Conservation (phyloP, 2,797 vertebrate species). For the Acanthurus tractus region DNA sequence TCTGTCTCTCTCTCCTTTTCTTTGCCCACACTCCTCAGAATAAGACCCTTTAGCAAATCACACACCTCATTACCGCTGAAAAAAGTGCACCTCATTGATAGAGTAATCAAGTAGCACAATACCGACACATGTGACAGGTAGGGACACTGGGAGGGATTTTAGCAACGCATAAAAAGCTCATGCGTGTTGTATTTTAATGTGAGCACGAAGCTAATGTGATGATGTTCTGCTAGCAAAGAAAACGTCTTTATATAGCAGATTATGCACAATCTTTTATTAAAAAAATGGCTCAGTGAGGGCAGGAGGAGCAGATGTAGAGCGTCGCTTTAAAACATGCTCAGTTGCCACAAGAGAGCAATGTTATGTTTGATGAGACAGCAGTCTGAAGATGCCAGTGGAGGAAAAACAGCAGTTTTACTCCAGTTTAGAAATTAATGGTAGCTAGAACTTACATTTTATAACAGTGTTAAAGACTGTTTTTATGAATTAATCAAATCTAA, state of each 20-base stretch:
- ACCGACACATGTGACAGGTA: conserved; percentile 6
- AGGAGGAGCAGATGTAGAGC: not conserved
- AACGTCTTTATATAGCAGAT: not conserved
- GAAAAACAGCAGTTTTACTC: conserved; percentile 4
- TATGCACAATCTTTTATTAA: not conserved
- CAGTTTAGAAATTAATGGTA: not conserved
- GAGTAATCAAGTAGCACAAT: conserved; percentile 13
- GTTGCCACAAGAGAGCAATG: not conserved
- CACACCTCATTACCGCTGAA: conserved; percentile 37
- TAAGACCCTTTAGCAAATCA: conserved; percentile 1
- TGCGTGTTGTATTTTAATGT: not conserved
- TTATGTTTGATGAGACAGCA: not conserved
- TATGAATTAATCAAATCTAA: not conserved
- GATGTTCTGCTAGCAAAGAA: not conserved
- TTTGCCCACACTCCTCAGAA: not conserved
- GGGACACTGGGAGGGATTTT: not conserved
- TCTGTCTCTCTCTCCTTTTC: conserved; percentile 7
- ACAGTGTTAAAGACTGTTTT: not conserved
- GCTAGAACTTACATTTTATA: not conserved
- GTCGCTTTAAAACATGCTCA: conserved; percentile 4
- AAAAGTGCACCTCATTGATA: conserved; percentile 30
- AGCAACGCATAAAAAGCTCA: not conserved
- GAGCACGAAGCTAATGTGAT: not conserved
- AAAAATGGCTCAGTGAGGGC: not conserved
- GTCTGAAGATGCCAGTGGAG: not conserved